phyloP scores from a whole-genome alignment of 2,113 vertebrate species.

The Spheniscus mendiculus region DNA sequence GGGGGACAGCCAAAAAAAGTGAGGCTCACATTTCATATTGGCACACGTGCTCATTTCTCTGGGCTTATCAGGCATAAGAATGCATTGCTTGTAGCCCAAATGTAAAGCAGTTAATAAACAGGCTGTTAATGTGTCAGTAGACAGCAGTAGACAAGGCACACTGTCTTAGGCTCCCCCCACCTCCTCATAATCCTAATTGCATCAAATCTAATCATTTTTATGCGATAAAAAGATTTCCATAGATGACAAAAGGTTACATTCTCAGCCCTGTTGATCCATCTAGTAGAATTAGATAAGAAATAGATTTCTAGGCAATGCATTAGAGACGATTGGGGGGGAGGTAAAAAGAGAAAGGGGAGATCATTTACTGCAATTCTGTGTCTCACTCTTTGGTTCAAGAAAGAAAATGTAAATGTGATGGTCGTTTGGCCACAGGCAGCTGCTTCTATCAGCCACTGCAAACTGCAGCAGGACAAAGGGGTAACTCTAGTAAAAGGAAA shows the following conservation, averaged over 20 bases:
- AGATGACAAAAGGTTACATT: conserved; percentile 62
- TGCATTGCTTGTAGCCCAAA: background rate
- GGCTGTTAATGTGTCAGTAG: conserved; percentile 66
- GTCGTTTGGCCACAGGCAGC: conserved; percentile 61
- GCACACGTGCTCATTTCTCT: background rate
- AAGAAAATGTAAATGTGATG: conserved; percentile 64
- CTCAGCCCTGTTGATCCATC: conserved; percentile 57
- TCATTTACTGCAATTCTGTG: conserved; percentile 26
- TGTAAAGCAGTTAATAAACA: conserved; percentile 55
- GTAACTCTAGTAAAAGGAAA: conserved; percentile 78
- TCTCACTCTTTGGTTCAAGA: conserved; percentile 41
- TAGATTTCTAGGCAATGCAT: conserved; percentile 46
- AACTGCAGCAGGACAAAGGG: conserved; percentile 73
- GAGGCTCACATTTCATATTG: background rate
- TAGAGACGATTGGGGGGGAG: background rate
- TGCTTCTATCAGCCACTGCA: conserved; percentile 64
- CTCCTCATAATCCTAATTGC: conserved; percentile 69
- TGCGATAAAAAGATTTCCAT: conserved; percentile 72
- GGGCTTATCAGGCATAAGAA: background rate
- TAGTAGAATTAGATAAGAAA: conserved; percentile 61
- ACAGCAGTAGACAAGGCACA: background rate
- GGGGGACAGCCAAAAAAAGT: background rate
- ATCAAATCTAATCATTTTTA: conserved; percentile 73
- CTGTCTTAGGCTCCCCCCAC: conserved; percentile 5
- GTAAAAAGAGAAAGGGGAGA: background rate